Conservation (phyloP, 2,888 invertebrate genomes). For the Stegophylla sp. region DNA sequence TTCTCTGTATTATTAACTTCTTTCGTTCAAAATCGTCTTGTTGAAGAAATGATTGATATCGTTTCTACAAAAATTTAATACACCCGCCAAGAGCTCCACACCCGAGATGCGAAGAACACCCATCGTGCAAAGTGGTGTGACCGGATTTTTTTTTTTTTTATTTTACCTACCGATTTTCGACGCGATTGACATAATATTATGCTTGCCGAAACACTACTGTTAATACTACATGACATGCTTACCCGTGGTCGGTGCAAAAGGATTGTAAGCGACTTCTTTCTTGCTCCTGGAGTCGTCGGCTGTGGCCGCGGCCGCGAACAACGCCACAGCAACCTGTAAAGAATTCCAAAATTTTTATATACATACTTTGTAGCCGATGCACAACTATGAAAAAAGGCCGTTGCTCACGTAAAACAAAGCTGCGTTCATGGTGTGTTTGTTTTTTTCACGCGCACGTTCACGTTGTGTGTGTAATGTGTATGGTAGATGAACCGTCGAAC, state of each 20-base stretch:
- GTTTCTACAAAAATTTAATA: no score
- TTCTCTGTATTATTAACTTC: no score
- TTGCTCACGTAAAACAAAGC: neutral
- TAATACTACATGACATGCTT: neutral
- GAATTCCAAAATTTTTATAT: neutral
- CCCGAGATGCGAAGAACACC: no score
- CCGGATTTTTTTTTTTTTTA: no score
- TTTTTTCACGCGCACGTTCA: neutral
- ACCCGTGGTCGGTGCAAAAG: neutral
- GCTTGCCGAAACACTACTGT: no score
- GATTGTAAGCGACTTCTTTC: conserved; percentile 5
- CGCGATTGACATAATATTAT: no score
- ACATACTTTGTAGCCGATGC: neutral
- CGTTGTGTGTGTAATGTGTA: no score
- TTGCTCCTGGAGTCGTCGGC: neutral
- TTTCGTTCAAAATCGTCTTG: no score
- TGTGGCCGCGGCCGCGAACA: neutral
- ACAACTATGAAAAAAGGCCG: neutral
- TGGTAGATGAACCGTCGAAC: neutral
- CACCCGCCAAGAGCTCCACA: no score
- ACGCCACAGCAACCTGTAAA: neutral
- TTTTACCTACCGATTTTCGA: no score
- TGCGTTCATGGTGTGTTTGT: neutral
- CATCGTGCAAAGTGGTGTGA: no score
- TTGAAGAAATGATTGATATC: no score